Base-by-base conservation (phyloP, 2,113 vertebrate species). In the Channa maculata region DNA sequence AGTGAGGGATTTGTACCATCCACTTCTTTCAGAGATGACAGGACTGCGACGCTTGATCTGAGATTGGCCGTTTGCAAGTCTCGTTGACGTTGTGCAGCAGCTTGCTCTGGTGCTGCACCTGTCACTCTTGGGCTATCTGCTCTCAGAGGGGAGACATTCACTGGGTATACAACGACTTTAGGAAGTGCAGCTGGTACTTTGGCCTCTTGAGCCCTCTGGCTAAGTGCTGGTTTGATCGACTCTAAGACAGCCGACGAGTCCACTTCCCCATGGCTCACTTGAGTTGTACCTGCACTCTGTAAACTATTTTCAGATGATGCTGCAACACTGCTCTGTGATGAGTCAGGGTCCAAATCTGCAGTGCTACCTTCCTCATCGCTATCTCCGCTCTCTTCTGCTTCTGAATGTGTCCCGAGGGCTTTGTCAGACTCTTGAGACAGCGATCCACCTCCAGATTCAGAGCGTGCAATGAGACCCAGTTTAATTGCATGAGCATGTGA, bases 401-500 rank as follows among this genome's bases (percentile, higher is more conserved):
- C 98, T 5, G 97, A 99, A 75, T 97, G 96, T 60, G 96, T 92
- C 37, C 96, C 93, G n/a, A 95, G 90, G 73, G 95, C 96, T 94
- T 96, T 97, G 77, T 98, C 96, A 0, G 96, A 98, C 75, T 98
- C 97, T 7, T 96, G 95, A 41, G 97, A 95, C 14, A 97, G 76
- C 39, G 96, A 96, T 50, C 96, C 91, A 15, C 94, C 92, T 71
- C 95, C 92, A 4, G 96, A 94, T 80, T 98, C 98, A 1, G 96
- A 94, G 0, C 96, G 96, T 5, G 95, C 91, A 62, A 96, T 95
- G 13, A 98, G 96, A 10, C 97, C 97, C 70, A 99, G 95, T 89
- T 99, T 99, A 83, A 99, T 97, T 10, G 97, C 96, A 4, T 99
- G 98, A 1, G 98, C 97, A n/a, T 99, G 98, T 33, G 98, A 99